Evolutionary conservation across 2,113 vertebrate genomes (phyloP).

Genomic region (Anthoscopus minutus): DNA sequence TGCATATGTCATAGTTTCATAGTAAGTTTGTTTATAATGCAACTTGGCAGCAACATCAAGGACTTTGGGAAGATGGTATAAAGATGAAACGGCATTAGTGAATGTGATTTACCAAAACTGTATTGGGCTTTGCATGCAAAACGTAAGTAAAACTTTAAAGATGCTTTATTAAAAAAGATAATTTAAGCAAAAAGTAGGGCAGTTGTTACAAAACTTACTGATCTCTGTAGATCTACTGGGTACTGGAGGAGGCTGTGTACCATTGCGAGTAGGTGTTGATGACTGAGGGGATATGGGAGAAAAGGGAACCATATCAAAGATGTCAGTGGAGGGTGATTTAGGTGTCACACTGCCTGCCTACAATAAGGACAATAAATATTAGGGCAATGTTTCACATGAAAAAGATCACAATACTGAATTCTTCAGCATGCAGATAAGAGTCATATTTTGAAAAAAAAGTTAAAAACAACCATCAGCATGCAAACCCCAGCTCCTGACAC

Average conservation of each 20-base stretch:
- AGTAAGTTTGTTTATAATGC: not conserved
- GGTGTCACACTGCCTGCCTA: constrained; percentile 84
- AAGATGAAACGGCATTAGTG: not conserved
- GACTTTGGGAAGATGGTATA: not conserved
- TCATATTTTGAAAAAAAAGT: not conserved
- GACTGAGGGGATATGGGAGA: constrained; percentile 84
- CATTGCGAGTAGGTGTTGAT: constrained; percentile 83
- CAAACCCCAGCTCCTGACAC: constrained; percentile 8
- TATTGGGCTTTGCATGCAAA: constrained; percentile 14
- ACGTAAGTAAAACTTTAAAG: not conserved
- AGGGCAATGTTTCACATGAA: constrained; percentile 18
- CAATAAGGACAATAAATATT: constrained; percentile 62
- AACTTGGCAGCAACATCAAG: not conserved
- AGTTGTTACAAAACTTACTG: constrained; percentile 75
- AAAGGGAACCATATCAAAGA: constrained; percentile 99
- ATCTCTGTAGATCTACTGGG: constrained; percentile 83
- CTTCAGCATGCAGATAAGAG: constrained; percentile 25
- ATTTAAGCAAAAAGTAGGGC: constrained; percentile 17
- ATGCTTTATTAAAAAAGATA: not conserved
- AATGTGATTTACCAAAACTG: not conserved
- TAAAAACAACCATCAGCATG: constrained; percentile 27
- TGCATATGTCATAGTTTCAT: not conserved
- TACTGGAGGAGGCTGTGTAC: constrained; percentile 84
- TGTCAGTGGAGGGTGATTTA: constrained; percentile 84
- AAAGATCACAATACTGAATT: constrained; percentile 25